phyloP scores from a whole-genome alignment of 2,888 invertebrate genomes.

The Meteorus cinctellus region DNA sequence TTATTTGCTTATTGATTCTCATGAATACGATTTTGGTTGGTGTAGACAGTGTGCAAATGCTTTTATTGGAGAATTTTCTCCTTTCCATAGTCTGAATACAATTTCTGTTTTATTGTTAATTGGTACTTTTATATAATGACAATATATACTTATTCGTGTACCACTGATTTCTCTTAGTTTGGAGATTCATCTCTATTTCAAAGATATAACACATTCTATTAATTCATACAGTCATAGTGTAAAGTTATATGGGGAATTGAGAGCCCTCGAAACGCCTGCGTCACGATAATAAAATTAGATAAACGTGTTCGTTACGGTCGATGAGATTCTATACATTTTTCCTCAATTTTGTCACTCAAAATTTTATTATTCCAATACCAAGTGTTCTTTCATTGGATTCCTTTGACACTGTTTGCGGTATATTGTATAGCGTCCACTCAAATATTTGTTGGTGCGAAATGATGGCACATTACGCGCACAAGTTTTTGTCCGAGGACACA shows the following conservation, averaged over 20 bases:
- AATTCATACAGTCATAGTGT: constrained; percentile 43
- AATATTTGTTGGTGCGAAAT: no score
- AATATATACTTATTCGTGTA: neutral
- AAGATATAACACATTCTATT: constrained; percentile 22
- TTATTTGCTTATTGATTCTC: neutral
- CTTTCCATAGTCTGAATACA: neutral
- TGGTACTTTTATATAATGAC: neutral
- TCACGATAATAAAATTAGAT: constrained; percentile 41
- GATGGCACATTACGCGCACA: neutral
- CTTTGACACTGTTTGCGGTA: no score
- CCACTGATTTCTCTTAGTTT: neutral
- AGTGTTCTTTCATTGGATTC: neutral
- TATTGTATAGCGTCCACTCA: no score
- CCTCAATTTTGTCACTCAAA: neutral
- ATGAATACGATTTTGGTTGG: neutral
- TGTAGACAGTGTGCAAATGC: neutral
- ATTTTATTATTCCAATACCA: neutral
- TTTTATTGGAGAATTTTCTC: neutral
- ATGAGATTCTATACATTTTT: neutral
- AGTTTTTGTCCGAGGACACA: neutral
- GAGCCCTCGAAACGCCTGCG: constrained; percentile 48
- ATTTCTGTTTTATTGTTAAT: neutral
- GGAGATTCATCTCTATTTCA: constrained; percentile 23
- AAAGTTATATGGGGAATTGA: constrained; percentile 38
- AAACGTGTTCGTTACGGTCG: constrained; percentile 15